Percentiles rank a stretch among this genome's conserved stretches.
Conservation (phyloP, 2,797 vertebrate species). For the Tolypeutes matacus region DNA sequence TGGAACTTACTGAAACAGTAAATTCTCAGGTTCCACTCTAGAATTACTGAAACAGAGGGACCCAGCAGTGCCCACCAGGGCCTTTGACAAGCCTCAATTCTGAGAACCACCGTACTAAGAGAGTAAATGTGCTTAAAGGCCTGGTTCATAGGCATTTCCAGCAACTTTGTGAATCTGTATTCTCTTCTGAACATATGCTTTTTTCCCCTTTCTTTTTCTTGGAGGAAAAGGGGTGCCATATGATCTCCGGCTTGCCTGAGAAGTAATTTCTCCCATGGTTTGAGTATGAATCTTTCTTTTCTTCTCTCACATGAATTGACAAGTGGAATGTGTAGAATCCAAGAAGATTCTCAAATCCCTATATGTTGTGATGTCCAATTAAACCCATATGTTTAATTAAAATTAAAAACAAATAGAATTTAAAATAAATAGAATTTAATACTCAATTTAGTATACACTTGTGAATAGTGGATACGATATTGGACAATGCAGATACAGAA, state of each 20-base stretch:
- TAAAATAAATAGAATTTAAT: neutral
- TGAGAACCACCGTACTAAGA: neutral
- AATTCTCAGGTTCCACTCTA: neutral
- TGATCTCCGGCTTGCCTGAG: neutral
- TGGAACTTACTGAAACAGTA: neutral
- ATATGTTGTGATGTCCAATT: neutral
- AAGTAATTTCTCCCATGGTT: neutral
- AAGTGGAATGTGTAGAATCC: neutral
- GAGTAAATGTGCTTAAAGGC: neutral
- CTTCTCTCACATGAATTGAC: neutral
- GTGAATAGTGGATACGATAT: neutral
- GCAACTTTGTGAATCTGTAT: neutral
- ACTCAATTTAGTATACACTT: neutral
- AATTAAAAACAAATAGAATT: neutral
- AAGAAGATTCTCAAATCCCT: neutral
- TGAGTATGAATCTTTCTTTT: constrained; percentile 4
- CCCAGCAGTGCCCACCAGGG: neutral
- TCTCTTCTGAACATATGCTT: neutral
- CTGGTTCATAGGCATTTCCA: neutral
- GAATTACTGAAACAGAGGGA: neutral
- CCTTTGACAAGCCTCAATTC: neutral
- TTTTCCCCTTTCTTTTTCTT: neutral
- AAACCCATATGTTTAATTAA: neutral
- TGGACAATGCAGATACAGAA: neutral
- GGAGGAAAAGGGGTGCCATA: neutral